phyloP scores from a whole-genome alignment of 2,888 invertebrate genomes.

The Heteromyza rotundicornis region DNA sequence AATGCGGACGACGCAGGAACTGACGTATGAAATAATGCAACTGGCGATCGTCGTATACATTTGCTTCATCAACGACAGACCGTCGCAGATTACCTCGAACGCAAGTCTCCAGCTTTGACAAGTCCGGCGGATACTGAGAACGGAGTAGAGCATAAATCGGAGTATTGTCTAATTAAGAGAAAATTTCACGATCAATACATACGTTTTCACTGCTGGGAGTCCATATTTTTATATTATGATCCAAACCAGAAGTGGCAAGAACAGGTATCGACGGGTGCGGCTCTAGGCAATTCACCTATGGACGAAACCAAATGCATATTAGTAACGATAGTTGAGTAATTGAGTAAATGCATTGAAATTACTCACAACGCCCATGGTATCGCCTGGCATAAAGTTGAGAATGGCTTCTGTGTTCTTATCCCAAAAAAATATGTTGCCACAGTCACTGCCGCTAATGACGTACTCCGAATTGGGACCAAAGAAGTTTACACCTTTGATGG shows the following conservation, averaged over 20 bases:
- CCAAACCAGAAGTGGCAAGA: slow-evolving; percentile 86
- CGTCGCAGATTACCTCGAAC: slow-evolving; percentile 50
- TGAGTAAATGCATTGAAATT: too few relatives aligned
- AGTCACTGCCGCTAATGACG: slow-evolving; percentile 92
- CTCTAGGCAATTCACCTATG: slow-evolving; percentile 83
- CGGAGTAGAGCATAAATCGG: too few relatives aligned
- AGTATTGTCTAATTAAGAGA: neutral
- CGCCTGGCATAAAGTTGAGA: slow-evolving; percentile 86
- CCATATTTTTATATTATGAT: slow-evolving; percentile 94
- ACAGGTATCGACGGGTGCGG: slow-evolving; percentile 87
- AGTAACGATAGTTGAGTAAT: too few relatives aligned
- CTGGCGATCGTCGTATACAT: slow-evolving; percentile 47
- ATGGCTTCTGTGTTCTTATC: slow-evolving; percentile 86
- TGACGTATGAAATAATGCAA: slow-evolving; percentile 56
- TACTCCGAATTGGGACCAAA: slow-evolving; percentile 92
- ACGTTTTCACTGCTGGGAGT: slow-evolving; percentile 66
- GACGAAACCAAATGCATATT: too few relatives aligned
- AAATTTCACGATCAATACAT: slow-evolving; percentile 15
- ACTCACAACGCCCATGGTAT: slow-evolving; percentile 79
- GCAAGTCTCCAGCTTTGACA: slow-evolving; percentile 47
- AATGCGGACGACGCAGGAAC: slow-evolving; percentile 41
- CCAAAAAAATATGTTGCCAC: slow-evolving; percentile 88
- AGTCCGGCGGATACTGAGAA: slow-evolving; percentile 44
- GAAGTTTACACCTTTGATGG: slow-evolving; percentile 91
- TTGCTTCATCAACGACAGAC: slow-evolving; percentile 33